Conservation (phyloP, 2,113 vertebrate species). For the Phrynosoma blainvillii region DNA sequence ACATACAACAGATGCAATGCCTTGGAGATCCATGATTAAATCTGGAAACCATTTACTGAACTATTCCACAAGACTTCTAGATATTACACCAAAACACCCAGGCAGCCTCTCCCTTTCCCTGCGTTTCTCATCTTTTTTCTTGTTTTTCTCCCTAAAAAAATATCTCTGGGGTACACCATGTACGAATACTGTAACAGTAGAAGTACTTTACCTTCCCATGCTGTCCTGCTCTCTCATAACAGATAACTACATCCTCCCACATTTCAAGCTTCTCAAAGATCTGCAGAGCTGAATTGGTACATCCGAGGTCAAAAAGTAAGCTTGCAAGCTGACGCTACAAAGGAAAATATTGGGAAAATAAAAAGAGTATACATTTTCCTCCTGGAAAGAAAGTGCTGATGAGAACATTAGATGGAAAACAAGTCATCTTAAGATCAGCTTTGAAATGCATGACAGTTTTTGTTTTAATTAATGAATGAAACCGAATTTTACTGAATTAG, state of each 20-base stretch:
- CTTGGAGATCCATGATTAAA: background rate
- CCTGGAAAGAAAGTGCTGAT: background rate
- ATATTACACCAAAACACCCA: background rate
- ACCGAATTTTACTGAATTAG: background rate
- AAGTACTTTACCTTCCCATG: conserved; percentile 89
- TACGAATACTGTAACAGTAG: background rate
- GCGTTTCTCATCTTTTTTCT: background rate
- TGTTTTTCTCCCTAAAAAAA: background rate
- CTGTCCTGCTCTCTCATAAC: conserved; percentile 90
- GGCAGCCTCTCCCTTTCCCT: background rate
- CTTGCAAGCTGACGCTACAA: conserved; percentile 88
- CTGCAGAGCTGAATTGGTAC: conserved; percentile 90
- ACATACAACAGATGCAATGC: background rate
- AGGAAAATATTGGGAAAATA: conserved; percentile 45
- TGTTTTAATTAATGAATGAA: background rate
- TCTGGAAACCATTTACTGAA: background rate
- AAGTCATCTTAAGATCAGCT: background rate
- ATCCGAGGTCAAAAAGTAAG: conserved; percentile 91
- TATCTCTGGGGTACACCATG: background rate
- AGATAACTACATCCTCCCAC: conserved; percentile 96
- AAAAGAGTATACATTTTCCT: background rate
- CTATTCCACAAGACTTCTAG: background rate
- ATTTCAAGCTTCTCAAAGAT: conserved; percentile 92
- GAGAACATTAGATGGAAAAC: background rate
- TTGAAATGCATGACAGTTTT: background rate